Percentiles rank a stretch among this genome's conserved stretches.
Evolutionary conservation across 2,888 invertebrate genomes (phyloP).

Genomic region (Erebia epiphron): DNA sequence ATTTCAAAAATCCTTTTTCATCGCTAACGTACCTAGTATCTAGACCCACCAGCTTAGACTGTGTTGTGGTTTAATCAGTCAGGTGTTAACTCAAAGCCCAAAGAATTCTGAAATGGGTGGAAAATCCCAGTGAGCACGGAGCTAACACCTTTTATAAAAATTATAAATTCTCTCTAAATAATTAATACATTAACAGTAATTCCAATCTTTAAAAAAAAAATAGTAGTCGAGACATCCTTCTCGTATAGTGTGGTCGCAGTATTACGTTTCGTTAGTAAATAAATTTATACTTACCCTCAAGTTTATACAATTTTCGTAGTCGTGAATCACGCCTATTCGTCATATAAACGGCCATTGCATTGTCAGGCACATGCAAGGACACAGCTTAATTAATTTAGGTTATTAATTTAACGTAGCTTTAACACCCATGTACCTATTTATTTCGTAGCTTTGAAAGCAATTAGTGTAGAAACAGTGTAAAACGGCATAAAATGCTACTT

Average conservation of each 20-base stretch:
- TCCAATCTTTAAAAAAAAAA: neutral
- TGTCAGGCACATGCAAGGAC: slow-evolving; percentile 59
- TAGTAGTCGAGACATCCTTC: neutral
- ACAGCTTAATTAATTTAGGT: slow-evolving; percentile 48
- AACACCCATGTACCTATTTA: slow-evolving; percentile 41
- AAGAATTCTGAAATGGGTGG: no score
- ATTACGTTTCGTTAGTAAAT: slow-evolving; percentile 24
- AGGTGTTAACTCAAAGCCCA: no score
- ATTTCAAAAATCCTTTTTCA: no score
- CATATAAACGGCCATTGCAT: slow-evolving; percentile 63
- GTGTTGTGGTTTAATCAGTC: no score
- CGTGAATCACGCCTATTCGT: slow-evolving; percentile 33
- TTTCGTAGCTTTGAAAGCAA: slow-evolving; percentile 45
- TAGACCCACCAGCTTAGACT: no score
- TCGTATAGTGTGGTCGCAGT: slow-evolving; percentile 4
- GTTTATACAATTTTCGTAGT: neutral
- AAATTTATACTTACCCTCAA: slow-evolving; percentile 26
- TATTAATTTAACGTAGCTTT: slow-evolving; percentile 31
- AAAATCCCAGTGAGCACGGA: no score
- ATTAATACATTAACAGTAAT: no score
- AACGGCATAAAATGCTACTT: slow-evolving; percentile 59
- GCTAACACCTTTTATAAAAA: no score
- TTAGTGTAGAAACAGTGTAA: slow-evolving; percentile 53
- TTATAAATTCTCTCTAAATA: no score
- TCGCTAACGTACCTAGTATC: no score